Evolutionary conservation across 1,140 invertebrate genomes (phyloP).

Genomic region (Cydia splendana): DNA sequence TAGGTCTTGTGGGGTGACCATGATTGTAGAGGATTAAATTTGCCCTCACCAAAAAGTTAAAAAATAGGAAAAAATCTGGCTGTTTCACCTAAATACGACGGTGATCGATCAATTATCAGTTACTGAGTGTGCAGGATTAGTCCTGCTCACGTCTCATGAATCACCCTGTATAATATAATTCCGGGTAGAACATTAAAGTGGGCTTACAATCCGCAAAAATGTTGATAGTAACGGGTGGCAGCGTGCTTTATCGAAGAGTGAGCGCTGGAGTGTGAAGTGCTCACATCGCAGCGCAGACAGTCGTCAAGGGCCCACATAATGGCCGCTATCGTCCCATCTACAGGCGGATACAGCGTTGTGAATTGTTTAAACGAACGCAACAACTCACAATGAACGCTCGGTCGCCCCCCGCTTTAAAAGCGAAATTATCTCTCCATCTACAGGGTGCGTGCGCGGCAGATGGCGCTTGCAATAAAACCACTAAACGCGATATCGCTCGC

Average conservation of each 20-base stretch:
- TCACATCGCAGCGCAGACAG: conserved; percentile 55
- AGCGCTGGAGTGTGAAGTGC: conserved; percentile 44
- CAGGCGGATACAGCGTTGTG: conserved; percentile 63
- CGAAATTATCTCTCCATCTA: conserved; percentile 77
- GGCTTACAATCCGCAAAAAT: neutral
- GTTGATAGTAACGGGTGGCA: neutral
- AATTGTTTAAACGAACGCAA: conserved; percentile 73
- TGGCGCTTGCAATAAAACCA: conserved; percentile 79
- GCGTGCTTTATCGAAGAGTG: conserved; percentile 55
- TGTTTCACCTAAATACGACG: too few species aligned
- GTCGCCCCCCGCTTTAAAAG: conserved; percentile 65
- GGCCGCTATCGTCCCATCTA: conserved; percentile 64
- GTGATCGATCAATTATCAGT: too few species aligned
- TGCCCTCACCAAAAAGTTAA: too few species aligned
- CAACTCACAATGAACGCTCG: conserved; percentile 64
- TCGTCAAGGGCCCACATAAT: conserved; percentile 66
- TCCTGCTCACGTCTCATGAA: too few species aligned
- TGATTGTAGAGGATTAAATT: too few species aligned
- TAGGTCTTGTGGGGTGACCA: too few species aligned
- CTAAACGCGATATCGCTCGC: conserved; percentile 75
- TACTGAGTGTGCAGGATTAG: too few species aligned
- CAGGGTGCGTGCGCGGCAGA: conserved; percentile 67
- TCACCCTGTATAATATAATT: too few species aligned
- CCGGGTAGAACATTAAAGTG: neutral
- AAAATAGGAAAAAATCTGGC: too few species aligned